These are phyloP conservation scores for Alfaro cultratus DNA, from an alignment of 2,797 vertebrate genomes.

Conservation along the genomic window DNA sequence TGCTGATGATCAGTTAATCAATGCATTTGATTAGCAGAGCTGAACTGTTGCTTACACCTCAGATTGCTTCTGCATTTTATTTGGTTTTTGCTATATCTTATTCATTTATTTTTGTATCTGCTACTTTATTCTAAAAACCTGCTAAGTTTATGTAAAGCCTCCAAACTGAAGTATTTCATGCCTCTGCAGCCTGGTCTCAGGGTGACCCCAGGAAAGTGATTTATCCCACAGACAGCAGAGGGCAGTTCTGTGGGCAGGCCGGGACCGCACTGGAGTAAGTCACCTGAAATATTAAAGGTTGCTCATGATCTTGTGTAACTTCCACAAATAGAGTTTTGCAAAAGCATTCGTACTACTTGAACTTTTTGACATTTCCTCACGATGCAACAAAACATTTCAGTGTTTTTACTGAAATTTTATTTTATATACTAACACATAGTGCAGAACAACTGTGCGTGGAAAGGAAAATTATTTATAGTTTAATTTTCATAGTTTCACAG, in stretches of 20 bases:
- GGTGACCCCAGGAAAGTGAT: slow-evolving; percentile 95
- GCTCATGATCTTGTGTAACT: not conserved
- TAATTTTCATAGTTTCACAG: not conserved
- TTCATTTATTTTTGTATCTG: not conserved
- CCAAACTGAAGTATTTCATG: not conserved
- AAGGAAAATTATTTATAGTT: not conserved
- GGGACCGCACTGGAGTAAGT: slow-evolving; percentile 89
- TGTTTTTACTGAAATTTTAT: not conserved
- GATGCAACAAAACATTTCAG: not conserved
- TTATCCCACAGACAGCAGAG: slow-evolving; percentile 92
- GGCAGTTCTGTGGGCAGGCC: slow-evolving; percentile 92
- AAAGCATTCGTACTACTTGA: not conserved
- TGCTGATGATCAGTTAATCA: not conserved
- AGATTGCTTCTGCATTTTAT: not conserved
- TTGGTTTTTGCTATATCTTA: not conserved
- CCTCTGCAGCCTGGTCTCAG: slow-evolving; percentile 90
- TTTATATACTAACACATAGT: not conserved
- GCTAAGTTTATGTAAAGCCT: not conserved
- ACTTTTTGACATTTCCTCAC: not conserved
- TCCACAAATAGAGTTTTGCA: not conserved
- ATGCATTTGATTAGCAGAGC: not conserved
- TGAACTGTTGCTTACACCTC: not conserved
- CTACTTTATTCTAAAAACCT: not conserved
- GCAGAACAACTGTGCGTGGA: not conserved
- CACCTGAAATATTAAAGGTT: slow-evolving; percentile 3